Evolutionary conservation across 2,113 vertebrate genomes (phyloP).

Genomic region (Toxotes chatareus): DNA sequence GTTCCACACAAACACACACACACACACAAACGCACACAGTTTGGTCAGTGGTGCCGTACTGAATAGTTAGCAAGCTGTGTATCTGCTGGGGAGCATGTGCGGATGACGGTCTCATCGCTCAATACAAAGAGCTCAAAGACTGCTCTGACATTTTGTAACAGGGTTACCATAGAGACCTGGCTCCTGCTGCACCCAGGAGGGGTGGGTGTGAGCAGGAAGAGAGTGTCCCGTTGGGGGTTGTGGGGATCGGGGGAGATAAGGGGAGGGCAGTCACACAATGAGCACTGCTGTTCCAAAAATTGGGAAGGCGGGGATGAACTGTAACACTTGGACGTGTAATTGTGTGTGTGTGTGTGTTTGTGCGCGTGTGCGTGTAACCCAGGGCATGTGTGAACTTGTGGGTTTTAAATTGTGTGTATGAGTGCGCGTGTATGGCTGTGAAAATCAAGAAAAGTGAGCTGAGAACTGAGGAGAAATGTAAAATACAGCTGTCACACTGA

Average conservation of each 20-base stretch:
- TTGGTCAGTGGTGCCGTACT: constrained; percentile 37
- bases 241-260: neutral
- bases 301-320: constrained; percentile 54
- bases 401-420: constrained; percentile 14
- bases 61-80: constrained; percentile 52
- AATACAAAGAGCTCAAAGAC: constrained; percentile 81
- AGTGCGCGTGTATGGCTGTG: constrained; percentile 8
- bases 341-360: constrained; percentile 35
- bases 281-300: constrained; percentile 76
- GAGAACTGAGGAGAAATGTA: constrained; percentile 57
- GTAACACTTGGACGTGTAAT: constrained; percentile 63
- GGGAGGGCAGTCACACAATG: constrained; percentile 62
- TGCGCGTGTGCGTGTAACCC: constrained; percentile 45
- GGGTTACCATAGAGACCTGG: constrained; percentile 80
- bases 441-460: constrained; percentile 39
- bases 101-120: constrained; percentile 64
- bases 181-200: constrained; percentile 70
- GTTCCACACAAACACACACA: constrained; percentile 1
- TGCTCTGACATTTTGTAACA: constrained; percentile 79
- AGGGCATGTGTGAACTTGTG: constrained; percentile 25
- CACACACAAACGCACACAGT: constrained; percentile 13
- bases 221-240: constrained; percentile 63
- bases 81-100: constrained; percentile 71
- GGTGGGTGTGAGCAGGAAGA: constrained; percentile 78
- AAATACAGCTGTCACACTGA: constrained; percentile 75